Conservation (phyloP, 2,113 vertebrate species). For the Rhea americana region DNA sequence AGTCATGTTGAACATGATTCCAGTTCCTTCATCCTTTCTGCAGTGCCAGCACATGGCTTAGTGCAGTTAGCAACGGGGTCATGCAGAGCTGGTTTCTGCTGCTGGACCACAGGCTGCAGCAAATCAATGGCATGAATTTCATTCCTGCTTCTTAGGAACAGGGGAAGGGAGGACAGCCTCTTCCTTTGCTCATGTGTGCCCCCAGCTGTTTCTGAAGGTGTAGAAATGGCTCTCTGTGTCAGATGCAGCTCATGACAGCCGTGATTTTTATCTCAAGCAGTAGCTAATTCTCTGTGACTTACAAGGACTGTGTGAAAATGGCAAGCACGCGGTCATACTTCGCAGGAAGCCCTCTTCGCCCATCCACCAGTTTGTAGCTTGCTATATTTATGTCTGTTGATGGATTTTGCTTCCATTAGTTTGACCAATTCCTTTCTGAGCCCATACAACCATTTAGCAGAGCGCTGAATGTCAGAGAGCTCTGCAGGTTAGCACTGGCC, state of each 20-base stretch:
- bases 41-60: fast-evolving
- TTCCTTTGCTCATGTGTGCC: not conserved
- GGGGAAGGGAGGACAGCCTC: not conserved
- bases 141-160: not conserved
- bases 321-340: not conserved
- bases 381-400: not conserved
- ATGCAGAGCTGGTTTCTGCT: fast-evolving
- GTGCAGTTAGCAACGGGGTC: fast-evolving
- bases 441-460: not conserved
- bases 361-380: not conserved
- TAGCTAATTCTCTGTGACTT: not conserved
- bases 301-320: not conserved
- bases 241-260: not conserved
- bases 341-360: not conserved
- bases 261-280: not conserved
- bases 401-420: not conserved
- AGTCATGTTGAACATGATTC: fast-evolving
- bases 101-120: not conserved
- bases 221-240: fast-evolving
- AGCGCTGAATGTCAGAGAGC: not conserved
- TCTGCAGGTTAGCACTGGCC: too few species aligned
- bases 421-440: not conserved
- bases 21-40: not conserved
- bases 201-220: not conserved
- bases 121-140: fast-evolving